phyloP scores from a whole-genome alignment of 2,888 invertebrate genomes.

The Phytoseiulus persimilis region DNA sequence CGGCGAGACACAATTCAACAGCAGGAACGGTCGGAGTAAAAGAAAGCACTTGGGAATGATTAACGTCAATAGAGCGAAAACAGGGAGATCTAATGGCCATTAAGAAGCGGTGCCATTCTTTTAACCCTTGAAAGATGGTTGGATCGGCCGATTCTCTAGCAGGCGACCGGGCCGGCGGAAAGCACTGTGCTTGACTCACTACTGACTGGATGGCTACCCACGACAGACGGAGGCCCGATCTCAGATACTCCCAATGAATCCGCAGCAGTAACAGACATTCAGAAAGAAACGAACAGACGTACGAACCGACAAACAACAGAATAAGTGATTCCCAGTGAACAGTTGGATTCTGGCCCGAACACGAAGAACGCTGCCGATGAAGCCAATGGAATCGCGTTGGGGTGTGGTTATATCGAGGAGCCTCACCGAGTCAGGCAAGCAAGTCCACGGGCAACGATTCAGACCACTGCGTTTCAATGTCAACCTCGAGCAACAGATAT shows the following conservation, averaged over 20 bases:
- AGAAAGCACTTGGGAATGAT: slow-evolving; percentile 5
- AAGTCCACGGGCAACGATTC: not conserved
- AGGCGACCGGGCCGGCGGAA: not conserved
- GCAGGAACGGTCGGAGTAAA: not conserved
- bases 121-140: not conserved
- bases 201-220: not conserved
- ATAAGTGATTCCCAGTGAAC: not conserved
- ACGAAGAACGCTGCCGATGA: not conserved
- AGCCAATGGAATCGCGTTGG: not conserved
- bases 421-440: not conserved
- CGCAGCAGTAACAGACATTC: not conserved
- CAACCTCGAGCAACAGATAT: not conserved
- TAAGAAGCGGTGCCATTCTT: slow-evolving; percentile 5
- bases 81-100: slow-evolving; percentile 5
- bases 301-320: not conserved
- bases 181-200: not conserved
- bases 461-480: not conserved
- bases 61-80: not conserved
- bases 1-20: not conserved
- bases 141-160: not conserved
- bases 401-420: not conserved
- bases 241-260: not conserved
- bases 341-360: not conserved
- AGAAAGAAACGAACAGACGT: not conserved
- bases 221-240: not conserved